Conservation (phyloP, 2,113 vertebrate genomes). For the Gulo gulo region DNA sequence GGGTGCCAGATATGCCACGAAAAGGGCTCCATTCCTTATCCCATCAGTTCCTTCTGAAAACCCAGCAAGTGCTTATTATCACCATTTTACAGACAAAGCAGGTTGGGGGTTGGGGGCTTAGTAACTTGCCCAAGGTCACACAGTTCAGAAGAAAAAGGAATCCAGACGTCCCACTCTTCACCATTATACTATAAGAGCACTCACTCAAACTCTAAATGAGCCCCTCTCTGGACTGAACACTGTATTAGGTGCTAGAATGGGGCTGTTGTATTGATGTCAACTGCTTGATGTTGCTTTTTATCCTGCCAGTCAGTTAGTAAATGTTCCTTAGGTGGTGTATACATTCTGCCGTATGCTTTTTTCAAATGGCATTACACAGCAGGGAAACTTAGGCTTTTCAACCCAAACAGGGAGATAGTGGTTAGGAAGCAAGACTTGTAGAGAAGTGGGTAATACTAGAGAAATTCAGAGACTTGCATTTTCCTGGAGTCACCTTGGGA, state of each 20-base stretch:
- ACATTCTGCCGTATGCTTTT: neutral
- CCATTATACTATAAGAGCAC: neutral
- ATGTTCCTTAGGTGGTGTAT: neutral
- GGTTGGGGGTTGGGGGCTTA: neutral
- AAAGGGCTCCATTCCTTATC: accelerated
- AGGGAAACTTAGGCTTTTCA: neutral
- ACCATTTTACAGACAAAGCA: neutral
- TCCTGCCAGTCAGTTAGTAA: neutral
- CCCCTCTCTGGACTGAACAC: neutral
- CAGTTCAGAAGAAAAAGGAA: neutral
- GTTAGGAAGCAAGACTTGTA: neutral
- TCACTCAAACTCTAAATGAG: neutral
- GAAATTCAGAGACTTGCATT: neutral
- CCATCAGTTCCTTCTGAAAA: neutral
- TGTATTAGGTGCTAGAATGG: neutral
- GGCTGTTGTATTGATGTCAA: neutral
- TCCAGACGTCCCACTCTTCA: neutral
- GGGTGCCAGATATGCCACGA: too few species aligned
- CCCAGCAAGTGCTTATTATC: neutral
- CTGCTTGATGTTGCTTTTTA: neutral
- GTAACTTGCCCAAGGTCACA: neutral
- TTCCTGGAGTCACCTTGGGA: neutral
- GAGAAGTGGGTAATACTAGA: neutral
- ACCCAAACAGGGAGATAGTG: neutral
- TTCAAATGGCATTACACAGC: neutral